phyloP scores from a whole-genome alignment of 2,113 vertebrate species.

The Xyrauchen texanus region DNA sequence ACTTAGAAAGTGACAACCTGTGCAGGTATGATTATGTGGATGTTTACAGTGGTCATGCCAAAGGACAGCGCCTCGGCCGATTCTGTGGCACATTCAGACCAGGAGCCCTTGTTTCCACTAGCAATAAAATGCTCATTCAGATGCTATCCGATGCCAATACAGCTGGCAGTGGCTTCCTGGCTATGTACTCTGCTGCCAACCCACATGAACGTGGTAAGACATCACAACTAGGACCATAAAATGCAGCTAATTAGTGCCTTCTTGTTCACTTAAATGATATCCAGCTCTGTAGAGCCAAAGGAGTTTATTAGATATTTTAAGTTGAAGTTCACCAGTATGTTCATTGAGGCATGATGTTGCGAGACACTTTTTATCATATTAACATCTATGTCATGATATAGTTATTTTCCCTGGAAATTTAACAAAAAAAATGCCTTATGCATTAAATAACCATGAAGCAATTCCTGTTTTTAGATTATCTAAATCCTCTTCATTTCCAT shows the following conservation, averaged over 20 bases:
- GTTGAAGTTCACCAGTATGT: no score
- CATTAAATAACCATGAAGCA: no score
- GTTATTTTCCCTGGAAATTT: no score
- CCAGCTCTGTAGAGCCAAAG: no score
- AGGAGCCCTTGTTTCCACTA: slow-evolving; percentile 87
- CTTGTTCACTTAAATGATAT: no score
- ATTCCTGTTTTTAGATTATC: no score
- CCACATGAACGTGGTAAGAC: slow-evolving; percentile 88
- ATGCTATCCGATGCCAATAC: slow-evolving; percentile 98
- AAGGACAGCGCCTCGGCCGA: slow-evolving; percentile 87
- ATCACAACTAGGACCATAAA: not conserved
- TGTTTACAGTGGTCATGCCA: slow-evolving; percentile 85
- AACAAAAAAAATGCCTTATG: no score
- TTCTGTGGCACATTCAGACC: slow-evolving; percentile 94
- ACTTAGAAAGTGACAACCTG: slow-evolving; percentile 90
- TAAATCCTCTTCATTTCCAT: no score
- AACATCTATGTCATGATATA: no score
- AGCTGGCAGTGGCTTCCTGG: slow-evolving; percentile 93
- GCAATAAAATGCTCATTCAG: slow-evolving; percentile 96
- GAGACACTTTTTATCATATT: no score
- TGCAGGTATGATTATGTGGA: slow-evolving; percentile 97
- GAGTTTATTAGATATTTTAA: no score
- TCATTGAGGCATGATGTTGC: no score
- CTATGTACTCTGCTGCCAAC: slow-evolving; percentile 87
- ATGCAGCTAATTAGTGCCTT: not conserved